Evolutionary conservation across 2,888 invertebrate genomes (phyloP).

Genomic region (Theretra japonica): DNA sequence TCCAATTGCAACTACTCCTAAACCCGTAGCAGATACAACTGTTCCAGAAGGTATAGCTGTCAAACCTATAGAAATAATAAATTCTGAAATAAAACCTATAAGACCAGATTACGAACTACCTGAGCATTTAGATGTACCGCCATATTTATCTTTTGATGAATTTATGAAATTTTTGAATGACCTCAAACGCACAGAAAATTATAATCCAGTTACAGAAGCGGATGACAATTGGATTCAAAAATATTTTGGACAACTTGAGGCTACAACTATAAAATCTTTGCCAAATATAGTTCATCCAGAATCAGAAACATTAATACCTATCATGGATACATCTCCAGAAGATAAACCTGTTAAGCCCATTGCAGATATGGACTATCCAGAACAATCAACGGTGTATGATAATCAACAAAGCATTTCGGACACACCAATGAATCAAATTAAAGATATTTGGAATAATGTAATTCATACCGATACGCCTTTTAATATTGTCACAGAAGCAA

Average conservation of each 20-base stretch:
- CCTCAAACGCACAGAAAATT: too few relatives aligned
- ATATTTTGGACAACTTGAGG: background rate
- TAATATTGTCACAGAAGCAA: background rate
- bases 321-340: background rate
- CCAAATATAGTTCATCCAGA: background rate
- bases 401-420: too few relatives aligned
- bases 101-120: too few relatives aligned
- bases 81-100: background rate
- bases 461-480: background rate
- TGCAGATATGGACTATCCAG: background rate
- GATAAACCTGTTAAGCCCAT: background rate
- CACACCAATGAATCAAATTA: too few relatives aligned
- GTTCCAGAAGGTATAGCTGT: background rate
- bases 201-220: too few relatives aligned
- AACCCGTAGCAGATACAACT: too few relatives aligned
- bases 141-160: too few relatives aligned
- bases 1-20: too few relatives aligned
- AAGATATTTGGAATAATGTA: background rate
- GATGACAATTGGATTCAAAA: too few relatives aligned
- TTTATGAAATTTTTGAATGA: too few relatives aligned
- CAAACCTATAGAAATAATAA: background rate
- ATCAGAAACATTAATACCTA: background rate
- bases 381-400: background rate
- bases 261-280: background rate
- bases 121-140: too few relatives aligned